Conservation (phyloP, 2,888 invertebrate species). For the Euproctis similis region DNA sequence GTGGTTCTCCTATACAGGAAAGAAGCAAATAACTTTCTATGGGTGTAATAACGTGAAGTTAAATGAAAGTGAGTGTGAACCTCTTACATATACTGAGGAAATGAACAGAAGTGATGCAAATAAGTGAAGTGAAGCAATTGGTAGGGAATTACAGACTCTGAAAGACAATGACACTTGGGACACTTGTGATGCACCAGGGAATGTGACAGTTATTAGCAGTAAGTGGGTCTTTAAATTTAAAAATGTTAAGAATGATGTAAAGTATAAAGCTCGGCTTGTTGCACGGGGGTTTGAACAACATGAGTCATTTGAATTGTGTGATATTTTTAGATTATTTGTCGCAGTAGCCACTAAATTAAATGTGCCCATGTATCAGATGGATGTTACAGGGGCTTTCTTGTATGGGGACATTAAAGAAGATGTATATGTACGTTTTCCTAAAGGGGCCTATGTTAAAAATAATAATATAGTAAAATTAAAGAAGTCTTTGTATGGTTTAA, state of each 20-base stretch:
- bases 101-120: background rate
- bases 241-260: conserved; percentile 2
- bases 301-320: background rate
- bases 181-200: background rate
- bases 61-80: background rate
- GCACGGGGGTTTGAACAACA: background rate
- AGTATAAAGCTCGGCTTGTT: background rate
- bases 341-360: background rate
- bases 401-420: conserved; percentile 2
- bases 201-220: conserved; percentile 1
- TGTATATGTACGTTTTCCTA: too few species aligned
- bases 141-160: background rate
- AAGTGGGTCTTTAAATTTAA: conserved; percentile 21
- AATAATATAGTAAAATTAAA: conserved; percentile 7
- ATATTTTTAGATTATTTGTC: conserved; percentile 2
- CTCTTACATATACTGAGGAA: background rate
- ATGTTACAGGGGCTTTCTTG: too few species aligned
- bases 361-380: too few species aligned
- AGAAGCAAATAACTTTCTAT: background rate
- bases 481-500: conserved; percentile 4
- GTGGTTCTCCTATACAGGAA: background rate
- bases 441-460: conserved; percentile 5
- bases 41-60: background rate
- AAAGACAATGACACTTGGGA: conserved; percentile 1
- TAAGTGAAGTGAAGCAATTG: background rate